phyloP scores from a whole-genome alignment of 2,888 invertebrate species.

The Capitulum mitella region DNA sequence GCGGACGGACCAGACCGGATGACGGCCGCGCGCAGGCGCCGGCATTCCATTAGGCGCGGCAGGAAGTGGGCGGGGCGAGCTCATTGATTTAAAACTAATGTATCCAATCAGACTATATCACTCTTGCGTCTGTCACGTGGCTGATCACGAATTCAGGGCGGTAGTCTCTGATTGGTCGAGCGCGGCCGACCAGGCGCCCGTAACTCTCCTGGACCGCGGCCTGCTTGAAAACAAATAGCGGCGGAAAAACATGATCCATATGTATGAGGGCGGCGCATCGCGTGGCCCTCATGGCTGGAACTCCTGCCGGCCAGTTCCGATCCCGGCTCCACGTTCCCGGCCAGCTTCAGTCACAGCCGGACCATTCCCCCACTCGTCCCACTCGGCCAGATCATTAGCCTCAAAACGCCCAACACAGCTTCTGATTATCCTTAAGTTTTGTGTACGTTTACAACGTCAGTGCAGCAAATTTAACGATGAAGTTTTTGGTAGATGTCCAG shows the following conservation, averaged over 20 bases:
- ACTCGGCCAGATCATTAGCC: no score
- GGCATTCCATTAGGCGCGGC: not conserved
- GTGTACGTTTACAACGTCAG: no score
- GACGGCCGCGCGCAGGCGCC: no score
- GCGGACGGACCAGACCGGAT: no score
- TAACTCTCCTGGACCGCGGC: conserved; percentile 1
- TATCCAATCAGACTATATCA: conserved; percentile 25
- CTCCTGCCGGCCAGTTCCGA: not conserved
- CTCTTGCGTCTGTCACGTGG: conserved; percentile 22
- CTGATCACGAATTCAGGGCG: not conserved
- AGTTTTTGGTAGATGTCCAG: no score
- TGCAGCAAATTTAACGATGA: no score
- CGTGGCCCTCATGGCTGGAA: not conserved
- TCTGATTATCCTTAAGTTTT: no score
- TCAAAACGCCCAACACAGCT: no score
- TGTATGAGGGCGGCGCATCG: conserved; percentile 9
- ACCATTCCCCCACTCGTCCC: no score
- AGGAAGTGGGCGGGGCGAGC: conserved; percentile 15
- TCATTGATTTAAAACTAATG: conserved; percentile 25
- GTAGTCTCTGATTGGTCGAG: not conserved
- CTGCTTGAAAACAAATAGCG: conserved; percentile 14
- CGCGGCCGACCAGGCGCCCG: not conserved
- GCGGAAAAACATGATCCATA: conserved; percentile 19
- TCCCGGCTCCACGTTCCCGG: not conserved
- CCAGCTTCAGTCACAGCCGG: not conserved